Percentiles rank a stretch among this genome's conserved stretches.
Evolutionary conservation across 2,113 vertebrate genomes (phyloP).

Genomic region (Chaetodon trifascialis): DNA sequence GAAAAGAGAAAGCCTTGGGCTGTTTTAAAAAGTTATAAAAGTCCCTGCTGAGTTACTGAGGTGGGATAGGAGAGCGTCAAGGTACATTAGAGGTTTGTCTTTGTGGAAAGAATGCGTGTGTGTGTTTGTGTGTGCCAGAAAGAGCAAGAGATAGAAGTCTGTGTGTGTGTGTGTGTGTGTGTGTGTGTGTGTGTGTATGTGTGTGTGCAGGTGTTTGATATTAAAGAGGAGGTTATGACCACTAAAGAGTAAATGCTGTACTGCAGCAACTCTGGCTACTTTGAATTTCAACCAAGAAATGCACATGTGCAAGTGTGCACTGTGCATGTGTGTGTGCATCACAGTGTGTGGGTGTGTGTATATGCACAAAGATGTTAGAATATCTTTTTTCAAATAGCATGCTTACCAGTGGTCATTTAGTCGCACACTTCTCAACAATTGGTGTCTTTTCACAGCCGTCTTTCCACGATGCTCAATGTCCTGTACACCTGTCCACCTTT

Average conservation of each 20-base stretch:
- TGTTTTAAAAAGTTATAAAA: conserved; percentile 70
- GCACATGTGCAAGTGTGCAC: not conserved
- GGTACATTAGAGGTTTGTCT: conserved; percentile 68
- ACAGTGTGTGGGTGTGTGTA: not conserved
- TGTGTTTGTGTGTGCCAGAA: conserved; percentile 22
- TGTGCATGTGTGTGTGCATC: not conserved
- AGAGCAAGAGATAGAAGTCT: conserved; percentile 11
- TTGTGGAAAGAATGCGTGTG: conserved; percentile 52
- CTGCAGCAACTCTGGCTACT: conserved; percentile 26
- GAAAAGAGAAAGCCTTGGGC: conserved; percentile 55
- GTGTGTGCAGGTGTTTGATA: conserved; percentile 6
- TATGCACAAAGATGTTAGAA: not conserved
- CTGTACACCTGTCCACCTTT: conserved; percentile 15
- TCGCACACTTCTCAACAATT: not conserved
- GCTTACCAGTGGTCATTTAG: not conserved
- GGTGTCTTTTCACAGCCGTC: not conserved
- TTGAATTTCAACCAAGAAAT: conserved; percentile 5
- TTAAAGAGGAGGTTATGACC: conserved; percentile 21
- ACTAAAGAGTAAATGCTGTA: conserved; percentile 34
- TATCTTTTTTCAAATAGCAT: conserved; percentile 1
- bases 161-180: not conserved
- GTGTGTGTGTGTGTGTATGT: conserved; percentile 4
- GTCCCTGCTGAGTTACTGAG: conserved; percentile 59
- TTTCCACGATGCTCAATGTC: not conserved
- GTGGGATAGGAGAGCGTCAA: conserved; percentile 60